phyloP scores from a whole-genome alignment of 2,113 vertebrate species.

The Acanthochromis polyacanthus region DNA sequence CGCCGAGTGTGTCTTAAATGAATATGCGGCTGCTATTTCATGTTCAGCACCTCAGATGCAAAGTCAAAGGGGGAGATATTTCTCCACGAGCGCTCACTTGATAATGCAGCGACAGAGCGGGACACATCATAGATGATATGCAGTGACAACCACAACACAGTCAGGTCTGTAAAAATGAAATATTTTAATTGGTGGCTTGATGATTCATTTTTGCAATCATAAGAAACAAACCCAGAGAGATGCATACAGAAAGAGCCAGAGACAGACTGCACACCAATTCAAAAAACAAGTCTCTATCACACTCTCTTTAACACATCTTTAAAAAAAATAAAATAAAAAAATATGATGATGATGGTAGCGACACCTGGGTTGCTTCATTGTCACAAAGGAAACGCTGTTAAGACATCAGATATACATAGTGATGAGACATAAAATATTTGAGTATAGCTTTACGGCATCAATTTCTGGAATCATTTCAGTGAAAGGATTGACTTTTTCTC shows the following conservation, averaged over 20 bases:
- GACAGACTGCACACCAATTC: slow-evolving; percentile 62
- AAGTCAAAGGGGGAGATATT: neutral
- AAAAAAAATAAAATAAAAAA: slow-evolving; percentile 16
- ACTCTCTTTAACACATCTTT: slow-evolving; percentile 49
- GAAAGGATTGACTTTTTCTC: slow-evolving; percentile 29
- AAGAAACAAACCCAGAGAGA: slow-evolving; percentile 75
- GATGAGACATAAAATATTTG: slow-evolving; percentile 57
- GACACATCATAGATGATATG: slow-evolving; percentile 12
- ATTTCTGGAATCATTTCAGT: slow-evolving; percentile 70
- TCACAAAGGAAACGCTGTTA: slow-evolving; percentile 72
- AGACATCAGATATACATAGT: slow-evolving; percentile 72
- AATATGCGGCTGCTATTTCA: slow-evolving; percentile 19
- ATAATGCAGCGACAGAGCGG: slow-evolving; percentile 19
- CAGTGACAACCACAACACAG: slow-evolving; percentile 62
- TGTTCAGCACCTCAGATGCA: slow-evolving; percentile 15
- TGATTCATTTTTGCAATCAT: slow-evolving; percentile 82
- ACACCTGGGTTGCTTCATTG: slow-evolving; percentile 58
- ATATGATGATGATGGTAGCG: slow-evolving; percentile 26
- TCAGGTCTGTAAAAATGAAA: slow-evolving; percentile 81
- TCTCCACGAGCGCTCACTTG: neutral
- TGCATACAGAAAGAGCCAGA: slow-evolving; percentile 73
- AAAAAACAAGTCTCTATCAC: slow-evolving; percentile 61
- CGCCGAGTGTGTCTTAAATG: slow-evolving; percentile 14
- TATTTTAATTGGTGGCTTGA: slow-evolving; percentile 85
- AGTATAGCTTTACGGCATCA: slow-evolving; percentile 62